A percentile compares a stretch with the other conserved stretches of the same genome.
Conservation (phyloP, 1,140 invertebrate species). For the Drosophila pachea region DNA sequence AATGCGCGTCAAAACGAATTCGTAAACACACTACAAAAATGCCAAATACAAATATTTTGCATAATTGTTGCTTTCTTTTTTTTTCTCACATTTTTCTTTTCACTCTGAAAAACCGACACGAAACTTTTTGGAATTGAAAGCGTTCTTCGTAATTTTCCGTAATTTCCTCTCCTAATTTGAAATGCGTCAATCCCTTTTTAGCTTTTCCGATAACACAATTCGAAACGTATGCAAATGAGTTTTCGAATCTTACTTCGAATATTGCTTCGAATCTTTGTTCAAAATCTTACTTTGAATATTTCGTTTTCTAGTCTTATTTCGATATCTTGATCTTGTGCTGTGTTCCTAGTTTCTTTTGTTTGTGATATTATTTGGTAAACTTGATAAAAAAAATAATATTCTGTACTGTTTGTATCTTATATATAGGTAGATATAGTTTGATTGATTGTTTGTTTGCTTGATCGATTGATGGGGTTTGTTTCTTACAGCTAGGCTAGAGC, state of each 20-base stretch:
- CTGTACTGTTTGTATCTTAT: neutral
- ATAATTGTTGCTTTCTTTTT: slow-evolving; percentile 23
- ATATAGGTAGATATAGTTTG: neutral
- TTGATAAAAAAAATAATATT: slow-evolving; percentile 4
- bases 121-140: slow-evolving; percentile 1
- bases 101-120: slow-evolving; percentile 45
- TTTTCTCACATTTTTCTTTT: slow-evolving; percentile 21
- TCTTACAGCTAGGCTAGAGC: slow-evolving; percentile 6
- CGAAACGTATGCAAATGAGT: slow-evolving; percentile 61
- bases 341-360: slow-evolving; percentile 25
- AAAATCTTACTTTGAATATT: slow-evolving; percentile 25
- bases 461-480: slow-evolving; percentile 3
- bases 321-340: slow-evolving; percentile 29
- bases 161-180: slow-evolving; percentile 37
- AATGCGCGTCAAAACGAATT: slow-evolving; percentile 32
- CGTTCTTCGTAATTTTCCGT: slow-evolving; percentile 22
- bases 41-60: slow-evolving; percentile 7
- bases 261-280: slow-evolving; percentile 40
- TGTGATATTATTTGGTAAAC: slow-evolving; percentile 7
- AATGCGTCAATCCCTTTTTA: slow-evolving; percentile 78
- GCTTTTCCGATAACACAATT: slow-evolving; percentile 78
- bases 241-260: slow-evolving; percentile 53
- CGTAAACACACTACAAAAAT: slow-evolving; percentile 33
- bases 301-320: slow-evolving; percentile 6
- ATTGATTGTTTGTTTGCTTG: neutral